Percentiles rank a stretch among this genome's conserved stretches.
phyloP scores from a whole-genome alignment of 2,888 invertebrate species.

The Gastracanthus pulcherrimus region DNA sequence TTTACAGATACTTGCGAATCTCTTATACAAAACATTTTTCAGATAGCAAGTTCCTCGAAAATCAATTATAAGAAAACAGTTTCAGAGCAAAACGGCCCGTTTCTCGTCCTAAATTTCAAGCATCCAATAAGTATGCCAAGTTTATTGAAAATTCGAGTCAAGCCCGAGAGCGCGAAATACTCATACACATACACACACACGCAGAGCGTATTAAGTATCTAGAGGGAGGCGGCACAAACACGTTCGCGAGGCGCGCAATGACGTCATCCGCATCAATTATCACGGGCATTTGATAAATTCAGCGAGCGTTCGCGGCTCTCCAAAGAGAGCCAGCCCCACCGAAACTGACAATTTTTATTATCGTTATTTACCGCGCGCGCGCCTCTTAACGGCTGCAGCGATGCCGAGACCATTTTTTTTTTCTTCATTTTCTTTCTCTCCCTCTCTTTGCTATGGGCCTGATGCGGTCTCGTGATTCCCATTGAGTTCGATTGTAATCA shows the following conservation, averaged over 20 bases:
- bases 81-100: too few species aligned
- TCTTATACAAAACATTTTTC: too few species aligned
- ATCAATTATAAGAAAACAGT: neutral
- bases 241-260: neutral
- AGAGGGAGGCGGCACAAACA: neutral
- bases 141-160: neutral
- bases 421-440: too few species aligned
- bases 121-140: neutral
- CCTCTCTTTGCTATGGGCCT: too few species aligned
- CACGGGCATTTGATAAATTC: conserved; percentile 15
- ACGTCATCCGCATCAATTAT: conserved; percentile 4
- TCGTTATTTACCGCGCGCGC: neutral
- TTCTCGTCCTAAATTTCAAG: neutral
- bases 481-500: too few species aligned
- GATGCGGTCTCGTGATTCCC: too few species aligned
- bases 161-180: neutral
- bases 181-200: neutral
- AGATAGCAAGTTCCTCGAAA: neutral
- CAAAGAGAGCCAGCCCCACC: neutral
- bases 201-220: too few species aligned
- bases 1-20: too few species aligned
- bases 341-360: conserved; percentile 24
- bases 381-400: too few species aligned
- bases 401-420: too few species aligned
- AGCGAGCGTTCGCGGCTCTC: neutral